Conservation (phyloP, 2,113 vertebrate species). For the Rynchops niger region DNA sequence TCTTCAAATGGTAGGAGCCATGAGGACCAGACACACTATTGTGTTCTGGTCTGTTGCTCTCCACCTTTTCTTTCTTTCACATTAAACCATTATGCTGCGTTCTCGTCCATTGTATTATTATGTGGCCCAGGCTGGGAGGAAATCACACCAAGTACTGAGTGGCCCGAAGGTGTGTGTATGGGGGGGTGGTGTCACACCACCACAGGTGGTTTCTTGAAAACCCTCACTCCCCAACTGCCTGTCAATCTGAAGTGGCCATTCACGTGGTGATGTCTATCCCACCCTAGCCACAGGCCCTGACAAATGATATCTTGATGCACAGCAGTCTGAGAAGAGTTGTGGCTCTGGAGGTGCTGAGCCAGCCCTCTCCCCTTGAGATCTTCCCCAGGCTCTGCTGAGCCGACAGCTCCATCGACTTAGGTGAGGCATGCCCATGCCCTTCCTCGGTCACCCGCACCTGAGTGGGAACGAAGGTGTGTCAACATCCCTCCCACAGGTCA, state of each 20-base stretch:
- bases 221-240: background rate
- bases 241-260: background rate
- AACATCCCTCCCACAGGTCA: background rate
- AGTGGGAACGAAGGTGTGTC: background rate
- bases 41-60: background rate
- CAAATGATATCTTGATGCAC: background rate
- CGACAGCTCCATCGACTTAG: background rate
- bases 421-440: accelerated
- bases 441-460: background rate
- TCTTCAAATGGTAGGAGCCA: background rate
- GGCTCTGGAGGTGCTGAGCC: background rate
- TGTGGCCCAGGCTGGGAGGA: background rate
- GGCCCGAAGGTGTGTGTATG: background rate
- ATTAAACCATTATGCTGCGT: background rate
- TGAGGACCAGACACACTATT: background rate
- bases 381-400: background rate
- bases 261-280: too few species aligned
- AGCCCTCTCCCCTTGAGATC: background rate
- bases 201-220: background rate
- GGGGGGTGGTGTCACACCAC: background rate
- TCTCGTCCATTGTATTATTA: background rate
- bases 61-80: background rate
- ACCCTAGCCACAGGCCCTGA: background rate
- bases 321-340: background rate
- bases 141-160: background rate